phyloP scores from a whole-genome alignment of 2,797 vertebrate genomes.

The Danio choprae region DNA sequence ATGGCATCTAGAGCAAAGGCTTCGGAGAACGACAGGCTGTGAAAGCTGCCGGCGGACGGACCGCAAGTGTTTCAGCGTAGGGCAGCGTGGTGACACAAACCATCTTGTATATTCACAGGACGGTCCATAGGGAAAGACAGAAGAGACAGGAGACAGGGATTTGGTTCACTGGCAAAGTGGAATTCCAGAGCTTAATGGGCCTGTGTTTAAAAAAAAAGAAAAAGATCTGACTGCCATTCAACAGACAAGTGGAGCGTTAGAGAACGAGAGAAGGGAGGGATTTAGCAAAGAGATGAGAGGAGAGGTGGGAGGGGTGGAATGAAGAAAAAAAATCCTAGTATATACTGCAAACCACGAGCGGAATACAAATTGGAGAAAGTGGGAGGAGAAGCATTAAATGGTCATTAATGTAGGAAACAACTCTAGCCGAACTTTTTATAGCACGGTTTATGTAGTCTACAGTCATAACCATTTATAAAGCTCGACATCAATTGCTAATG shows the following conservation, averaged over 20 bases:
- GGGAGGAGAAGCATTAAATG: constrained; percentile 59
- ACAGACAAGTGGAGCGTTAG: constrained; percentile 53
- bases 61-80: constrained; percentile 26
- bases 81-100: constrained; percentile 44
- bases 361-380: constrained; percentile 57
- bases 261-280: constrained; percentile 44
- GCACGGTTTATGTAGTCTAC: constrained; percentile 54
- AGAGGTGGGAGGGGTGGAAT: constrained; percentile 19
- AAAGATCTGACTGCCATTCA: constrained; percentile 59
- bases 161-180: constrained; percentile 61
- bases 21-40: constrained; percentile 22
- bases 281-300: constrained; percentile 39
- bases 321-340: constrained; percentile 17
- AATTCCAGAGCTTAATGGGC: constrained; percentile 62
- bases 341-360: constrained; percentile 43
- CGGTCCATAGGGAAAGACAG: constrained; percentile 55
- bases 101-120: constrained; percentile 55
- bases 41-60: not conserved
- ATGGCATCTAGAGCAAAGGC: constrained; percentile 17
- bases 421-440: constrained; percentile 57
- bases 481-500: constrained; percentile 61
- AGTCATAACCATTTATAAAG: constrained; percentile 63
- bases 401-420: constrained; percentile 58
- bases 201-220: constrained; percentile 40
- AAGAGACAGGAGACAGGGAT: constrained; percentile 55